Base-by-base conservation (phyloP, 2,113 vertebrate genomes). In the Copsychus sechellarum region DNA sequence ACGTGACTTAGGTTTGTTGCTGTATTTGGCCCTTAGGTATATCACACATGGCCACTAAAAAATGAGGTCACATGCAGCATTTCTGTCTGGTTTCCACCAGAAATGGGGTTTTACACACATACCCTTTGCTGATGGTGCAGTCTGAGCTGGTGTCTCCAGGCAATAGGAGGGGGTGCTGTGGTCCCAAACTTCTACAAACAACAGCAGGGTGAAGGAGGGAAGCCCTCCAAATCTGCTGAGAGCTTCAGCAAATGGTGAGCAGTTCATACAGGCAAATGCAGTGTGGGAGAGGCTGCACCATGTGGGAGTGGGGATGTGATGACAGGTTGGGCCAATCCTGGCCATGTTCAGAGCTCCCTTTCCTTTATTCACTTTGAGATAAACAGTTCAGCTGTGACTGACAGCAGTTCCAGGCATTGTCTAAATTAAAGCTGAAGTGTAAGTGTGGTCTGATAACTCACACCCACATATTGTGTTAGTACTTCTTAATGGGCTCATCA, bases 381-480 rank as follows among this genome's bases (percentile, higher is more conserved):
- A 42, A 56, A 60, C 23, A 79, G 57, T 81, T 93, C 43, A 84
- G 8, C 53, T 72, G 70, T 34, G 40, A 66, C 51, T 73, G 69
- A 67, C n/a, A 33, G 11, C 40, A 33, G 31, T 89, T 26, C 24
- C 25, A 57, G 62, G 58, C 0, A 0, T 48, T 87, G 79, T 70
- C 33, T 80, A 73, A 92, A 82, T 65, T 42, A 88, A 67, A 87
- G 57, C 61, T 79, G 57, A 91, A 92, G 45, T 56, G 15, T 64
- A 67, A 90, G 29, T 82, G 58, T 72, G 50, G 21, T 71, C 70
- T 58, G 70, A 8, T 87, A 71, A 51, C 45, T 76, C 48, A 34
- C 74, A 78, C 31, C 23, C 12, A 8, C 4, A 3, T 53, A 16
- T 66, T 86, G 20, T 29, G 31, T 86, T 72, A 22, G 51, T 78